These are phyloP conservation scores for Drosophila tristis DNA, from an alignment of 1,140 invertebrate species.

Conservation along the genomic window DNA sequence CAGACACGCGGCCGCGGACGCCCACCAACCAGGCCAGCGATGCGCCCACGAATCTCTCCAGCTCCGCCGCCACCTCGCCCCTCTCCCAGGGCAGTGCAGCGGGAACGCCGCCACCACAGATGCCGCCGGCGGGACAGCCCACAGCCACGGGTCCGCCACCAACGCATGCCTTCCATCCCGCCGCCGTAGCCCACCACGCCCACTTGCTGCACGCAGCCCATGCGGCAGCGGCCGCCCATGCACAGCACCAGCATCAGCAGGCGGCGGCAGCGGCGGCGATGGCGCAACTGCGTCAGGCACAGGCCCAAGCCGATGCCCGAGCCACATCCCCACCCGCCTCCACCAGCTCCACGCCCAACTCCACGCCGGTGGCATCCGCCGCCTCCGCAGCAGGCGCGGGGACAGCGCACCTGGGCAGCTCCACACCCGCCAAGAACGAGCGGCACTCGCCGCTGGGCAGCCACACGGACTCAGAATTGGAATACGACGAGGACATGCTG, in stretches of 20 bases:
- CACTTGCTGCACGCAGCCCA: slow-evolving; percentile 76
- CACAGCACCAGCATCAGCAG: slow-evolving; percentile 72
- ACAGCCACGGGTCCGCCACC: slow-evolving; percentile 34
- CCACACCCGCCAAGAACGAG: slow-evolving; percentile 73
- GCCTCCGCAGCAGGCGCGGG: slow-evolving; percentile 20
- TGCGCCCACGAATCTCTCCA: slow-evolving; percentile 82
- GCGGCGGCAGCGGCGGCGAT: slow-evolving; percentile 50
- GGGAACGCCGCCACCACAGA: slow-evolving; percentile 58
- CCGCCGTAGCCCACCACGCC: slow-evolving; percentile 78
- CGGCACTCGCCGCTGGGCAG: slow-evolving; percentile 81
- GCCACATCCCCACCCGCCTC: slow-evolving; percentile 58
- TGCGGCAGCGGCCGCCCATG: slow-evolving; percentile 73
- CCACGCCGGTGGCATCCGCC: slow-evolving; percentile 54
- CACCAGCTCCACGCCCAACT: slow-evolving; percentile 58
- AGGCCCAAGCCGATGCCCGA: slow-evolving; percentile 47
- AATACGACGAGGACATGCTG: slow-evolving; percentile 86
- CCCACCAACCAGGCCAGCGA: slow-evolving; percentile 69
- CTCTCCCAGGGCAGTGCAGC: slow-evolving; percentile 69
- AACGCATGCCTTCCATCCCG: slow-evolving; percentile 70
- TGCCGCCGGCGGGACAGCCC: slow-evolving; percentile 13
- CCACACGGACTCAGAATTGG: slow-evolving; percentile 85
- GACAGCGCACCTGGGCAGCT: slow-evolving; percentile 14
- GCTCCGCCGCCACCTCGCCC: slow-evolving; percentile 69
- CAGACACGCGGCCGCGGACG: slow-evolving; percentile 86
- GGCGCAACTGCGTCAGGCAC: slow-evolving; percentile 60